Evolutionary conservation across 2,113 vertebrate species (phyloP), one percentile per base, ranked within the genome.

Genomic region (Anguilla rostrata): DNA sequence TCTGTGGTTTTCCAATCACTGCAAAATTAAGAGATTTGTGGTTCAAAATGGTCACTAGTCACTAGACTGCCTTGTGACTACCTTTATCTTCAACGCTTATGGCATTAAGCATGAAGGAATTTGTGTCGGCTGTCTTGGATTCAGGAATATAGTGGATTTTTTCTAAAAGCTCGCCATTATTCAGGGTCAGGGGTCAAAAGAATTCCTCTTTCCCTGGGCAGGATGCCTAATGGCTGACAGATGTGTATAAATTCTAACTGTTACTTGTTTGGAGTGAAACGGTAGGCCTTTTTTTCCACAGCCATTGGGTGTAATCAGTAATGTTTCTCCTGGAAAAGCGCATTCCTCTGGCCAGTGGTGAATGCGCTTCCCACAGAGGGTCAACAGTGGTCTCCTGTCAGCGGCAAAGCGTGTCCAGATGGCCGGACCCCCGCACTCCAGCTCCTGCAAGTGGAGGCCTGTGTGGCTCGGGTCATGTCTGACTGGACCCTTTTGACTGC

Each of bases 391-490:
- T 93, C 88, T 87, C 88, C 90, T 92, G 90, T 93, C 88, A 86
- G 90, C 75, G 86, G 88, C 89, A 89, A 92, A 93, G 92, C 88
- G 82, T 91, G 92, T 92, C 93, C 93, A 94, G 94, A 94, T 94
- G 93, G 94, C 88, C 84, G 90, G 85, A 86, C 89, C 94, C 92
- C 86, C 89, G 93, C 93, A 34, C n/a, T 14, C 29, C 5, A 7
- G 71, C 63, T 20, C 84, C 75, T 11, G 34, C 39, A n/a, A 57
- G 40, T 41, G 40, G 22, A n/a, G 63, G 18, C 22, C 26, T 71
- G 56, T 26, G 71, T 9, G 71, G 71, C 71, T 75, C 71, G n/a
- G 29, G 26, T 12, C 22, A 8, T 86, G 82, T 40, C 91, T 93
- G 91, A 93, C 91, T 92, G 92, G 89, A 53, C 89, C 89, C 83